Percentiles rank a stretch among this genome's conserved stretches.
Conservation (phyloP, 2,888 invertebrate genomes). For the Drosophila putrida region DNA sequence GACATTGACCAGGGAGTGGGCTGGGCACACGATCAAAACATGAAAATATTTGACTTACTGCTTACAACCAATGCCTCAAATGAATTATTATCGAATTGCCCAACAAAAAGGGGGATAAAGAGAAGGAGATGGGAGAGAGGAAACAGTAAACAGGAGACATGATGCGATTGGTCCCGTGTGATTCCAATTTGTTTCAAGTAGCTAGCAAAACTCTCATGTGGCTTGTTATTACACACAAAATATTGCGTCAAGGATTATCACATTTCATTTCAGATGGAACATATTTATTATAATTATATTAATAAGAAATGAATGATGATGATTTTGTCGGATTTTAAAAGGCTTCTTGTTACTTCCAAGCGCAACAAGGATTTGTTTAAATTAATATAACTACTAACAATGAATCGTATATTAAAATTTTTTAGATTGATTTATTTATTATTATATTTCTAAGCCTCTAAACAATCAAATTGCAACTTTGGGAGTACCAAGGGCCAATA, state of each 20-base stretch:
- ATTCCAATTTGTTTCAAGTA: slow-evolving; percentile 16
- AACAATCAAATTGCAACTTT: too few species aligned
- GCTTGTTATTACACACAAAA: slow-evolving; percentile 44
- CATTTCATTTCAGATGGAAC: slow-evolving; percentile 7
- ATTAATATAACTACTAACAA: too few species aligned
- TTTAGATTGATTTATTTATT: too few species aligned
- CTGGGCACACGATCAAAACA: slow-evolving; percentile 83
- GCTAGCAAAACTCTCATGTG: slow-evolving; percentile 27
- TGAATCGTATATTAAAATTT: too few species aligned
- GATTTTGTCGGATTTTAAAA: too few species aligned
- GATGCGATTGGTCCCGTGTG: slow-evolving; percentile 46
- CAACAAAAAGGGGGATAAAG: slow-evolving; percentile 3
- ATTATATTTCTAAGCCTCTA: too few species aligned
- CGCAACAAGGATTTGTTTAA: too few species aligned
- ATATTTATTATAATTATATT: neutral
- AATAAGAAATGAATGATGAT: too few species aligned
- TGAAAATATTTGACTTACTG: slow-evolving; percentile 82
- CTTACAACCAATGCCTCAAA: slow-evolving; percentile 65
- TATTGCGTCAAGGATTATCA: slow-evolving; percentile 30
- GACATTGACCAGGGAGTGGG: slow-evolving; percentile 61
- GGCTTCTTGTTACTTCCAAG: too few species aligned
- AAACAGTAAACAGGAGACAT: neutral
- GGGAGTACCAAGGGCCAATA: too few species aligned
- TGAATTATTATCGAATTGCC: slow-evolving; percentile 75
- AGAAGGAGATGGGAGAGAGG: slow-evolving; percentile 1